These are phyloP conservation scores for Atrina japonica DNA, from an alignment of 2,888 invertebrate species.

Conservation along the genomic window DNA sequence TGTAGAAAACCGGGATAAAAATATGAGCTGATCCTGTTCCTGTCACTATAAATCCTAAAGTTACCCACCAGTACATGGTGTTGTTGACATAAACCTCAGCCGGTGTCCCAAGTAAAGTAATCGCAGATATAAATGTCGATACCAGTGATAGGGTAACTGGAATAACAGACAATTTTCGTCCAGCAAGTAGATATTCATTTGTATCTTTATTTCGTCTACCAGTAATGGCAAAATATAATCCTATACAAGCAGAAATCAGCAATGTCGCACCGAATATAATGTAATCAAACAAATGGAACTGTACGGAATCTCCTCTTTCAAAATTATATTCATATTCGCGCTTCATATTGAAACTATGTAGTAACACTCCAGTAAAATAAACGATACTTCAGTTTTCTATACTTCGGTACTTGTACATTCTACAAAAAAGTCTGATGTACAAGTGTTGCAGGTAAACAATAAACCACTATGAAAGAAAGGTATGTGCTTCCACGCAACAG, in stretches of 20 bases:
- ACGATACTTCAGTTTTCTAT: no score
- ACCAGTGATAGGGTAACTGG: constrained; percentile 73
- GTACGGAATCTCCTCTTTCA: constrained; percentile 44
- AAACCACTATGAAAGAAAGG: no score
- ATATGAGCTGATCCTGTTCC: constrained; percentile 62
- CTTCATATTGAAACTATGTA: neutral
- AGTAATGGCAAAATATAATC: constrained; percentile 66
- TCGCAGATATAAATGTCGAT: constrained; percentile 76
- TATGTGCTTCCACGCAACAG: no score
- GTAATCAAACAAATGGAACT: constrained; percentile 62
- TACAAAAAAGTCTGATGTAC: no score
- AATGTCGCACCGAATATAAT: constrained; percentile 63
- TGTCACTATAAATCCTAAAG: constrained; percentile 65
- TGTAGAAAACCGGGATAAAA: constrained; percentile 64
- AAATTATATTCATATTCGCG: constrained; percentile 45
- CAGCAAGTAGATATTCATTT: constrained; percentile 68
- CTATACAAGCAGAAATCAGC: constrained; percentile 65
- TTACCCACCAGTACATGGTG: constrained; percentile 67
- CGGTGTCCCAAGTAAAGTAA: constrained; percentile 73
- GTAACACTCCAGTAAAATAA: no score
- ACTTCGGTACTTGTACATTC: no score
- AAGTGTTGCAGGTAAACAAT: no score
- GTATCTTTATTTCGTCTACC: constrained; percentile 62
- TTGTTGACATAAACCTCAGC: constrained; percentile 72
- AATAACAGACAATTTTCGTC: constrained; percentile 65